Conservation (phyloP, 2,113 vertebrate species). For the Panthera tigris region DNA sequence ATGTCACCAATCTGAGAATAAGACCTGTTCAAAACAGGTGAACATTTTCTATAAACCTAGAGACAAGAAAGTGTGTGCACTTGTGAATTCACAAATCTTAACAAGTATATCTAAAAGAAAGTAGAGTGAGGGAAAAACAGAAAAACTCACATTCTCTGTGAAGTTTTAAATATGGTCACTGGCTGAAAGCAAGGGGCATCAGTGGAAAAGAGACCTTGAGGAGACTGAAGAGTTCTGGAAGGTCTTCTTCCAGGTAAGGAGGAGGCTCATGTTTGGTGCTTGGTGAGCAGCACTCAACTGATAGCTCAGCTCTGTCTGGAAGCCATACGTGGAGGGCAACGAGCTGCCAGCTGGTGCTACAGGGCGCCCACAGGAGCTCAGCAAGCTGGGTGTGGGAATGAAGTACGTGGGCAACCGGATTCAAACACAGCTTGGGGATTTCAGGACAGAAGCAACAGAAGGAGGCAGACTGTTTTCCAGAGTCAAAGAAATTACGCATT, state of each 20-base stretch:
- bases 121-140: background rate
- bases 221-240: background rate
- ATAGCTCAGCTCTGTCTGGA: background rate
- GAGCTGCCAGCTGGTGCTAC: background rate
- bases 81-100: constrained; percentile 2
- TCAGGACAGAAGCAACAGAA: background rate
- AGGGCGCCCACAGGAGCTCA: background rate
- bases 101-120: background rate
- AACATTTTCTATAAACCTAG: background rate
- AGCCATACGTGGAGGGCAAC: background rate
- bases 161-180: background rate
- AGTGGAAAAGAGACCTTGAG: background rate
- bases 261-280: background rate
- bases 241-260: background rate
- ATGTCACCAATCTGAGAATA: background rate
- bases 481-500: background rate
- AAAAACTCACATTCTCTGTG: background rate
- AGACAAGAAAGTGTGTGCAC: background rate
- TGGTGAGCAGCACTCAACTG: background rate
- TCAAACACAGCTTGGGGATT: background rate
- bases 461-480: background rate
- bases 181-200: background rate
- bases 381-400: background rate
- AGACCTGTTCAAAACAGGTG: background rate
- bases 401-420: background rate